phyloP scores from a whole-genome alignment of 1,140 invertebrate genomes.

The Ceratosolen solmsi region DNA sequence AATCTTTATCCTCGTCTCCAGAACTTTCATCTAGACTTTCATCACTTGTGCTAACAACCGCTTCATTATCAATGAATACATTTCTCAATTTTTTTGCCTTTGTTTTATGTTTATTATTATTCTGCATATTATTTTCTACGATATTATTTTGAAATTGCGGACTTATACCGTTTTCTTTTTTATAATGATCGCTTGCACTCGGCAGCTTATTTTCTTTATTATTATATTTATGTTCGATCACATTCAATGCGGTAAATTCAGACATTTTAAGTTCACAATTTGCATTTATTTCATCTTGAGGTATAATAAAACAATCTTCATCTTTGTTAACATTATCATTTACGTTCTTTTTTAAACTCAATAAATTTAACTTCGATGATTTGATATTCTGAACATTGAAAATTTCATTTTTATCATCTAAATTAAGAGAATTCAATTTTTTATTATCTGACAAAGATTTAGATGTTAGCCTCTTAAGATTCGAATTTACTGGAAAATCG shows the following conservation, averaged over 20 bases:
- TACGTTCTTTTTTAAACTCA: not conserved
- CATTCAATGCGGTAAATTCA: too few species aligned
- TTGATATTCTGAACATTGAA: not conserved
- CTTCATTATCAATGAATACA: slow-evolving; percentile 76
- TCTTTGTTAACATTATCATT: not conserved
- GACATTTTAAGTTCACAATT: not conserved
- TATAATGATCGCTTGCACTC: not conserved
- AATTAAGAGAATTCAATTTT: too few species aligned
- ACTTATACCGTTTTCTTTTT: not conserved
- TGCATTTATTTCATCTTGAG: not conserved
- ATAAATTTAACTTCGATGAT: not conserved
- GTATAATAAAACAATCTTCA: not conserved
- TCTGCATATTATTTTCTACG: not conserved
- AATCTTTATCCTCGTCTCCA: slow-evolving; percentile 68
- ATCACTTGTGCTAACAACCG: slow-evolving; percentile 69
- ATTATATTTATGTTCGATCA: not conserved
- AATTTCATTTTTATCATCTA: not conserved
- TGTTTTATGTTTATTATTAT: slow-evolving; percentile 29
- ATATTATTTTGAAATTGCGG: slow-evolving; percentile 3
- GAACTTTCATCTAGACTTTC: slow-evolving; percentile 57
- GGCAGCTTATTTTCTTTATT: slow-evolving; percentile 1
- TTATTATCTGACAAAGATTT: not conserved
- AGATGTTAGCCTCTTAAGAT: too few species aligned
- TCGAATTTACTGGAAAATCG: not conserved
- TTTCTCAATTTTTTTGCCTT: slow-evolving; percentile 45